Conservation (phyloP, 2,797 vertebrate species). For the Tokudaia muenninki region DNA sequence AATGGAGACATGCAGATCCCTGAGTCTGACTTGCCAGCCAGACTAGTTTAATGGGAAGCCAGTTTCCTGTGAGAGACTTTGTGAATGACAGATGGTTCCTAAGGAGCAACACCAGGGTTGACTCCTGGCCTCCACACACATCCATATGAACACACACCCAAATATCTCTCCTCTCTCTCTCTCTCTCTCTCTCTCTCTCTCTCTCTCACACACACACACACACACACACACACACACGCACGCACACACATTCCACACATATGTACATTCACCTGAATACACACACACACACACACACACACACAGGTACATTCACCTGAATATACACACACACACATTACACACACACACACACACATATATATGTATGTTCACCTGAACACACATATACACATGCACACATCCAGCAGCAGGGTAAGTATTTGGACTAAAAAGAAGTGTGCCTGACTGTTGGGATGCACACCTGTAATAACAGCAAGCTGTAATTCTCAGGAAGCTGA, state of each 20-base stretch:
- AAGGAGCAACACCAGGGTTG: background rate
- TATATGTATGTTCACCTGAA: background rate
- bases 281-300: background rate
- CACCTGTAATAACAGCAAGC: background rate
- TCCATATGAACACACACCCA: background rate
- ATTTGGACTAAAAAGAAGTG: conserved; percentile 3
- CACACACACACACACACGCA: no score
- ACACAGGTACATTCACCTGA: background rate
- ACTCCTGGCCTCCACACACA: background rate
- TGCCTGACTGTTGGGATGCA: background rate
- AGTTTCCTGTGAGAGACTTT: background rate
- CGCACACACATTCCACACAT: background rate
- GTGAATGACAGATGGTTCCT: background rate
- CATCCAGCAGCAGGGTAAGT: background rate
- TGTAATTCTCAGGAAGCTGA: background rate
- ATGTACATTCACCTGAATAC: no score
- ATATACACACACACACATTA: background rate
- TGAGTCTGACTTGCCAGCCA: background rate
- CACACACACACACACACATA: background rate
- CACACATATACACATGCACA: background rate
- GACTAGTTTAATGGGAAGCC: background rate
- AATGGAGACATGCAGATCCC: background rate
- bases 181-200: no score
- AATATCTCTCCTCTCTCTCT: no score
- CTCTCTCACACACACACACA: no score